Base-by-base conservation (phyloP, 2,113 vertebrate species). In the Plecotus auritus region DNA sequence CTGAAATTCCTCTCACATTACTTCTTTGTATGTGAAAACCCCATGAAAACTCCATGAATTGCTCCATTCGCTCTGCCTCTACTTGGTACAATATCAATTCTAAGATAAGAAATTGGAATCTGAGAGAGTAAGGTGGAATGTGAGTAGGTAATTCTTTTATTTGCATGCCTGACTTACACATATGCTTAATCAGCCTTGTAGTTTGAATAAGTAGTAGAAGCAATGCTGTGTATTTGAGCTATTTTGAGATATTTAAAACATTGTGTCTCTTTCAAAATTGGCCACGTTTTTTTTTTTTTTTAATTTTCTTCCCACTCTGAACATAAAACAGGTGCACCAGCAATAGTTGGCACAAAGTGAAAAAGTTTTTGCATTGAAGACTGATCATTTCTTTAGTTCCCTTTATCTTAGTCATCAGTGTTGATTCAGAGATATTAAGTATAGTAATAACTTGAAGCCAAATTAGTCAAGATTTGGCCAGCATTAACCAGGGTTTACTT, bases 291-390 rank as follows among this genome's bases (percentile, higher is more conserved):
- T 98, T 97, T 98, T 54, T 98, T 98, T 98, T 97, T n/a, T n/a
- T n/a, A n/a, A 98, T 95, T 85, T 1, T 95, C 91, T 98, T 98
- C 98, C 97, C 95, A 96, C 93, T 97, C 96, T 74, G 96, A 98
- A 98, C 97, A 98, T 96, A 96, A 98, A 98, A 97, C 98, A 98
- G 98, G 98, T 98, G 98, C 97, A 97, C 96, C 90, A 98, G 97
- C 93, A 96, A 94, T 97, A 97, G 96, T 90, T 98, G 98, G 95
- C 95, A 84, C 95, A 93, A 74, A 96, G 83, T 85, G 78, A 81
- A 94, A 95, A 97, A 96, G 91, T 95, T 98, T 96, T 97, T 92
- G 86, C 70, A 95, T 95, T 93, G 94, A 96, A 96, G 93, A 96
- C 84, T 85, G 85, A 22, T 94, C 80, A 83, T 97, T 98, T 98